phyloP scores from a whole-genome alignment of 2,797 vertebrate genomes.

The Dicrostonyx torquatus region DNA sequence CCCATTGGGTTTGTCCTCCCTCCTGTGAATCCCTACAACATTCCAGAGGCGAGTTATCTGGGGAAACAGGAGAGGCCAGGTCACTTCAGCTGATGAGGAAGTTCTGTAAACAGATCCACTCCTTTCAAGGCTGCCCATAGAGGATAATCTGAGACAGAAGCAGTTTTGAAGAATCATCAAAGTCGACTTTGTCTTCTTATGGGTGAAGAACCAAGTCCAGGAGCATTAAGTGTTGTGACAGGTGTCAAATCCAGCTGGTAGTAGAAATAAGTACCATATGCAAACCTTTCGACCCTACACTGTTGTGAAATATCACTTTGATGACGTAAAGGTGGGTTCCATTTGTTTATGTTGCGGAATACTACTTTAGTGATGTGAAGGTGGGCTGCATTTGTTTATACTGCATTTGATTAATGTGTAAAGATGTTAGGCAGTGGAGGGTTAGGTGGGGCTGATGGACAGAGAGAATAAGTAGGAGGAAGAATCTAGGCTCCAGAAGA shows the following conservation, averaged over 20 bases:
- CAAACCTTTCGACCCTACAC: background rate
- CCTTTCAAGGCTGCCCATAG: background rate
- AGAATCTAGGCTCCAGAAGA: background rate
- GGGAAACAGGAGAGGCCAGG: background rate
- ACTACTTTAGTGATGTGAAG: background rate
- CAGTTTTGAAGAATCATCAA: background rate
- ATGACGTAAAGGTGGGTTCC: background rate
- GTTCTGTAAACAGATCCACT: background rate
- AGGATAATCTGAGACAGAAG: background rate
- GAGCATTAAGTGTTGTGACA: background rate
- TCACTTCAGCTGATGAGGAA: background rate
- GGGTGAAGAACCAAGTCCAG: background rate
- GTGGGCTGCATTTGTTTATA: background rate
- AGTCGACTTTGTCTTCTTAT: background rate
- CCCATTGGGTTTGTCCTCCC: background rate
- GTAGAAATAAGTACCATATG: background rate
- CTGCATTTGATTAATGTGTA: background rate
- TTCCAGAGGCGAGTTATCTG: background rate
- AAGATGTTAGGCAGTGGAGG: background rate
- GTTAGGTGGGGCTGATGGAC: background rate
- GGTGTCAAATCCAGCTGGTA: background rate
- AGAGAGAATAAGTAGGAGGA: background rate
- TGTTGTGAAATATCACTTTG: background rate
- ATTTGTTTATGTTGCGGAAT: background rate
- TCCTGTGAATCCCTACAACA: background rate